These are phyloP conservation scores for Chironomus riparius DNA, from an alignment of 2,888 invertebrate genomes.

Conservation along the genomic window DNA sequence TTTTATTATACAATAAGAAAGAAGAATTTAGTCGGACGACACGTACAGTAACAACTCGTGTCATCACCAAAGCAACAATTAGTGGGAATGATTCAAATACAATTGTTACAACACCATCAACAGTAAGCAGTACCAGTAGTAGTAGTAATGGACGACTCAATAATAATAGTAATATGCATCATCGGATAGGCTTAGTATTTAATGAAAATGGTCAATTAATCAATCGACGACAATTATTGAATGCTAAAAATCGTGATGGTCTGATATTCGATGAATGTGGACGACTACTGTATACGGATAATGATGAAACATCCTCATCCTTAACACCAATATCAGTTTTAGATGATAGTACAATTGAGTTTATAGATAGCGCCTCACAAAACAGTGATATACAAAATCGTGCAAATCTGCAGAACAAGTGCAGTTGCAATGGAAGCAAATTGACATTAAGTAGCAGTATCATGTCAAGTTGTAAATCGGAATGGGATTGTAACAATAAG, in stretches of 20 bases:
- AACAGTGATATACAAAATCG: conserved; percentile 28
- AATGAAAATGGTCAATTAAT: conserved; percentile 32
- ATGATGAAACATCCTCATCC: conserved; percentile 1
- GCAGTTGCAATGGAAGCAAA: conserved; percentile 40
- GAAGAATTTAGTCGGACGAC: conserved; percentile 19
- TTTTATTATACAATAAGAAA: conserved; percentile 23
- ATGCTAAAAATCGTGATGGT: conserved; percentile 18
- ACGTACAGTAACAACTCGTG: conserved; percentile 25
- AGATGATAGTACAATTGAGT: conserved; percentile 27
- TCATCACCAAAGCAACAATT: conserved; percentile 24
- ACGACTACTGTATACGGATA: neutral
- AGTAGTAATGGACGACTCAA: neutral
- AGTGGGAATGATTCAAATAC: conserved; percentile 26
- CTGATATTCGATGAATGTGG: conserved; percentile 15
- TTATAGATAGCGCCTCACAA: conserved; percentile 28
- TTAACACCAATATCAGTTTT: neutral
- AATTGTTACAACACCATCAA: conserved; percentile 26
- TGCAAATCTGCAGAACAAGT: conserved; percentile 12
- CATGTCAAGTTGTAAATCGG: conserved; percentile 51
- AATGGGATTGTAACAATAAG: conserved; percentile 35
- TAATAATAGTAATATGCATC: conserved; percentile 30
- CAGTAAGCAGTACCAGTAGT: conserved; percentile 33
- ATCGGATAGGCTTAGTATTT: conserved; percentile 35
- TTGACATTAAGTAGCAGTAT: conserved; percentile 46
- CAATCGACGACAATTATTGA: conserved; percentile 7